Evolutionary conservation across 2,113 vertebrate species (phyloP).

Genomic region (Craseonycteris thonglongyai): DNA sequence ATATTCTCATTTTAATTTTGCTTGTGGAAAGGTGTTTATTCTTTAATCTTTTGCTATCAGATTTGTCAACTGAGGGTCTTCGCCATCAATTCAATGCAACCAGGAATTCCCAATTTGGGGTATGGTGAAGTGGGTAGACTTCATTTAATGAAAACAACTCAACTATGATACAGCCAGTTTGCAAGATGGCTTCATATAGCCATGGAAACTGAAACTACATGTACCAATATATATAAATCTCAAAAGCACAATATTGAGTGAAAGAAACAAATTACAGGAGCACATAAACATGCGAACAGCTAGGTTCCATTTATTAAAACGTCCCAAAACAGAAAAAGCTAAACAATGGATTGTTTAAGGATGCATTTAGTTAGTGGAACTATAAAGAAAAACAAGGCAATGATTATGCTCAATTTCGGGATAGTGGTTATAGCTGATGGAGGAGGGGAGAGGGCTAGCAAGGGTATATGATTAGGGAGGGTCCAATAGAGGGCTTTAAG

Average conservation of each 20-base stretch:
- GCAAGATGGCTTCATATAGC: too few relatives aligned
- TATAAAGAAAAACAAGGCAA: neutral
- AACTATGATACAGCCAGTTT: too few relatives aligned
- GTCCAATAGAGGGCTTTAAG: neutral
- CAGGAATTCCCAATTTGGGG: too few relatives aligned
- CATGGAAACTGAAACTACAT: neutral
- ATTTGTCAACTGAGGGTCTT: too few relatives aligned
- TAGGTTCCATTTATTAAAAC: neutral
- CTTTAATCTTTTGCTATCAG: too few relatives aligned
- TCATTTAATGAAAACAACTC: too few relatives aligned
- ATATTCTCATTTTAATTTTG: too few relatives aligned
- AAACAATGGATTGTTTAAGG: neutral
- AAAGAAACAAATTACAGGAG: slow-evolving; percentile 18
- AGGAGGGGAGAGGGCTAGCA: neutral
- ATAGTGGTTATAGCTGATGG: neutral
- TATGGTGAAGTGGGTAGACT: too few relatives aligned
- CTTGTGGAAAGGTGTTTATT: too few relatives aligned
- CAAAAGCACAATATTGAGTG: neutral
- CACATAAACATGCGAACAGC: neutral
- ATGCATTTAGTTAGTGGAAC: neutral
- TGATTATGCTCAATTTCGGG: neutral
- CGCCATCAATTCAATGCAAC: too few relatives aligned
- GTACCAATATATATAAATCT: neutral
- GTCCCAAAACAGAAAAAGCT: neutral
- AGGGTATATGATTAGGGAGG: neutral